Percentiles rank a stretch among this genome's conserved stretches.
Conservation (phyloP, 2,888 invertebrate genomes). For the Seladonia tumulorum region DNA sequence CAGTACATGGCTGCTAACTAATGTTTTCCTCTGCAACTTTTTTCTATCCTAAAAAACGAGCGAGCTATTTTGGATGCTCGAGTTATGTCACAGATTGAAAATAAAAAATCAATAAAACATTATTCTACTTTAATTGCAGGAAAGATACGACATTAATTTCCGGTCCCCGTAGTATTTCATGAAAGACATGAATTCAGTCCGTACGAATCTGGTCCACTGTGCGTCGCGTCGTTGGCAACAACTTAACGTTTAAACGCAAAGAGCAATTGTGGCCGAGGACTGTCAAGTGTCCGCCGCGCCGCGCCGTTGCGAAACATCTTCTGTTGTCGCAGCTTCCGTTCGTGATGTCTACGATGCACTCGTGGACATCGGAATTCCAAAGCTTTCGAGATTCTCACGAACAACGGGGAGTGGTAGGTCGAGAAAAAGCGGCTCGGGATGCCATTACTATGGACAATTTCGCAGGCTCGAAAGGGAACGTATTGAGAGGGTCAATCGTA, state of each 20-base stretch:
- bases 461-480: slow-evolving; percentile 12
- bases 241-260: neutral
- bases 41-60: too few species aligned
- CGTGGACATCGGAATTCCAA: neutral
- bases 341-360: neutral
- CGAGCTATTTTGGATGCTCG: too few species aligned
- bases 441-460: slow-evolving; percentile 29
- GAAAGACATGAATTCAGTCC: too few species aligned
- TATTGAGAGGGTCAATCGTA: slow-evolving; percentile 25
- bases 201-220: neutral
- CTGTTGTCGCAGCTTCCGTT: neutral
- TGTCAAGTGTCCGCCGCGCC: neutral
- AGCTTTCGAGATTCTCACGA: slow-evolving; percentile 29
- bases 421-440: neutral
- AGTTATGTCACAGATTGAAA: too few species aligned
- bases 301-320: neutral
- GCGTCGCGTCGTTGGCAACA: neutral
- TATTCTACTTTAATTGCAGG: too few species aligned
- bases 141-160: too few species aligned
- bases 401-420: neutral
- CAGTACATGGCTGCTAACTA: too few species aligned
- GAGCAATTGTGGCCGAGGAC: neutral
- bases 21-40: too few species aligned
- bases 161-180: too few species aligned
- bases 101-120: too few species aligned